phyloP scores from a whole-genome alignment of 2,888 invertebrate species.

The Ectemnius lituratus region DNA sequence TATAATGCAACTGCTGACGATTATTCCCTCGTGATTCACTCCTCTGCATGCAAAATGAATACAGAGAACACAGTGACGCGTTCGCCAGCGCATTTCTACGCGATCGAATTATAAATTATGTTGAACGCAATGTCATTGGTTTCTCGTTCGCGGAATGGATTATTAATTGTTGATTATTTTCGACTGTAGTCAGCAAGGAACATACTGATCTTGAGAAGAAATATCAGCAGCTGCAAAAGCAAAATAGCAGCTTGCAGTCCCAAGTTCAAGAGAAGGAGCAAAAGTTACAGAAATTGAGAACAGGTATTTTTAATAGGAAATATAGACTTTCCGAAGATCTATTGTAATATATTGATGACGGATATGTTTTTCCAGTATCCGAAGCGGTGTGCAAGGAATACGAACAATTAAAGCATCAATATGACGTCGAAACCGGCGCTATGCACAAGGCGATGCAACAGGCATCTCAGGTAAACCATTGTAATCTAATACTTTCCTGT shows the following conservation, averaged over 20 bases:
- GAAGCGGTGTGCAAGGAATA: constrained; percentile 87
- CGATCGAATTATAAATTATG: constrained; percentile 51
- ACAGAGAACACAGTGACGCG: constrained; percentile 43
- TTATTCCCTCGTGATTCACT: constrained; percentile 60
- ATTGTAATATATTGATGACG: background rate
- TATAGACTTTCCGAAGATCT: background rate
- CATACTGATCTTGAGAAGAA: constrained; percentile 83
- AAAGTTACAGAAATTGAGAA: constrained; percentile 80
- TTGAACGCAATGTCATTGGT: constrained; percentile 21
- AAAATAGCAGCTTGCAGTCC: constrained; percentile 81
- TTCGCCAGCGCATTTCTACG: constrained; percentile 56
- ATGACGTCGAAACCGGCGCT: constrained; percentile 86
- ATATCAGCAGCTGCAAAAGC: constrained; percentile 81
- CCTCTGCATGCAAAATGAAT: constrained; percentile 51
- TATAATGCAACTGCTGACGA: constrained; percentile 37
- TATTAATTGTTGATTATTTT: background rate
- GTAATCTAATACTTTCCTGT: background rate
- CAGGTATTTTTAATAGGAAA: constrained; percentile 66
- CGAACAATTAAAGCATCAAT: constrained; percentile 86
- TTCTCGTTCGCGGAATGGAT: background rate
- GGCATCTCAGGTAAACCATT: constrained; percentile 76
- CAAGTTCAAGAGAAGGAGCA: constrained; percentile 83
- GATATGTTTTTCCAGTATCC: constrained; percentile 79
- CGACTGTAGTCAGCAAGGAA: constrained; percentile 77
- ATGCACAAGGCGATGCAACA: constrained; percentile 87